Percentiles rank a stretch among this genome's conserved stretches.
Evolutionary conservation across 2,888 invertebrate species (phyloP).

Genomic region (Microdon myrmicae): DNA sequence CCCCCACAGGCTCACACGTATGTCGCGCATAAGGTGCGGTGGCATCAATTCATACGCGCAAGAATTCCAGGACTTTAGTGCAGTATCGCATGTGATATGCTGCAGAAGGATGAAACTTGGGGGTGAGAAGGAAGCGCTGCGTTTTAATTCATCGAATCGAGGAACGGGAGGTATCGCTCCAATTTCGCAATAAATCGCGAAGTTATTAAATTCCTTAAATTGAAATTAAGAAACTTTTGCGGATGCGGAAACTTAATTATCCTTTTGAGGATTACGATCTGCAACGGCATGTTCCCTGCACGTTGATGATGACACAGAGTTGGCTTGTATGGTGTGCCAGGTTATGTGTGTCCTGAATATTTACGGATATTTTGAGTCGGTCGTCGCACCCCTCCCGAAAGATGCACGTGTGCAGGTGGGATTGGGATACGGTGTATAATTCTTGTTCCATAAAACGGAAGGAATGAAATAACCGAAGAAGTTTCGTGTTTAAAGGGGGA

Average conservation of each 20-base stretch:
- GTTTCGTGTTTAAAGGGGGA: too few relatives aligned
- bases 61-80: conserved; percentile 27
- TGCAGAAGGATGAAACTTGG: too few relatives aligned
- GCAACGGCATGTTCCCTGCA: conserved; percentile 10
- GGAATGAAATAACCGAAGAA: too few relatives aligned
- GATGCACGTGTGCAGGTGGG: too few relatives aligned
- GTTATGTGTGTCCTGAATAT: too few relatives aligned
- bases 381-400: too few relatives aligned
- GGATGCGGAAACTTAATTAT: conserved; percentile 51
- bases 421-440: too few relatives aligned
- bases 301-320: not conserved
- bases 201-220: conserved; percentile 52
- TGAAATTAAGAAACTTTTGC: conserved; percentile 53
- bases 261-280: conserved; percentile 48
- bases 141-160: conserved; percentile 50
- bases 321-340: too few relatives aligned
- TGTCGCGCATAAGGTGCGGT: conserved; percentile 27
- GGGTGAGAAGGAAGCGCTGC: not conserved
- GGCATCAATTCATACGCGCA: not conserved
- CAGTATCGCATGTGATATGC: conserved; percentile 33
- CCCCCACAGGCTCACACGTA: too few relatives aligned
- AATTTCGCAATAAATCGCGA: conserved; percentile 51
- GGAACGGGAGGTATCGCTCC: conserved; percentile 41
- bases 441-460: too few relatives aligned
- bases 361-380: too few relatives aligned